Conservation (phyloP, 2,113 vertebrate species). For the Brevimyrus niger region DNA sequence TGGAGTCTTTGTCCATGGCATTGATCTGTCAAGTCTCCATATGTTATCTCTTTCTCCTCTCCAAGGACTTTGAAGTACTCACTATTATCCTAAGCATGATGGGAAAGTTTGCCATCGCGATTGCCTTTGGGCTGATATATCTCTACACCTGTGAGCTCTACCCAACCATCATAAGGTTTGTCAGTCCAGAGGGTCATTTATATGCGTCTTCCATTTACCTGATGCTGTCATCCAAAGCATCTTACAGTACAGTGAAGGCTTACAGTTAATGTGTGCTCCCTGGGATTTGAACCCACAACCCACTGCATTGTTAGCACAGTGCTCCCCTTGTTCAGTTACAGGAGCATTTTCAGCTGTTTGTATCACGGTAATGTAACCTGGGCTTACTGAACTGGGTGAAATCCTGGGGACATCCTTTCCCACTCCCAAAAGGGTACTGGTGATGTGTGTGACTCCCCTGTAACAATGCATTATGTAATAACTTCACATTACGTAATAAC, state of each 20-base stretch:
- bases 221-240: not conserved
- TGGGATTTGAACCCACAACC: not conserved
- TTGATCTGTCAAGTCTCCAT: not conserved
- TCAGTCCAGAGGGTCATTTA: not conserved
- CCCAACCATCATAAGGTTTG: conserved; percentile 79
- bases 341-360: not conserved
- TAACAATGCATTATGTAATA: not conserved
- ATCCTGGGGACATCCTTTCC: not conserved
- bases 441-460: not conserved
- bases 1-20: not conserved
- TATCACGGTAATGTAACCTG: not conserved
- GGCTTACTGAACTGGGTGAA: not conserved
- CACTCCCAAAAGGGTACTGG: not conserved
- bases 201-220: not conserved
- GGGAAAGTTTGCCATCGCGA: conserved; percentile 79
- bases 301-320: not conserved
- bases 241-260: not conserved
- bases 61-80: conserved; percentile 54
- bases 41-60: not conserved
- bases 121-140: conserved; percentile 83
- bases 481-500: not conserved
- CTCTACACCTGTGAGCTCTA: conserved; percentile 89
- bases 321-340: not conserved
- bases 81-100: conserved; percentile 66
- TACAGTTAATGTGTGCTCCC: not conserved